Evolutionary conservation across 2,113 vertebrate genomes (phyloP).

Genomic region (Bufo gargarizans): DNA sequence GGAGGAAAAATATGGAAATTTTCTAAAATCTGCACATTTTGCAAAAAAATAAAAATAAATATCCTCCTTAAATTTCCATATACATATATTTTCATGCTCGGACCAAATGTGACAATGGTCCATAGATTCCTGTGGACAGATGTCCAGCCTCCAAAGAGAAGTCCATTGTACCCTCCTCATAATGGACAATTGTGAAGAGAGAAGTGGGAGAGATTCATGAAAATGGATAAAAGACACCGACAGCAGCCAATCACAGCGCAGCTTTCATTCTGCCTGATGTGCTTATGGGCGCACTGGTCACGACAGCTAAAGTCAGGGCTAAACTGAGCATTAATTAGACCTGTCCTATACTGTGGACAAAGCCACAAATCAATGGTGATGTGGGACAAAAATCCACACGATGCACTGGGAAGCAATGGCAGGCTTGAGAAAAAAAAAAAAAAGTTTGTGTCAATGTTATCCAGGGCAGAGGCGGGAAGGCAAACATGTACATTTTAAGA

Average conservation of each 20-base stretch:
- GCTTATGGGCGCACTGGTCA: too few relatives aligned
- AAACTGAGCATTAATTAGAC: neutral
- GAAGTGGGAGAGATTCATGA: too few relatives aligned
- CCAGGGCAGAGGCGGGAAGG: neutral
- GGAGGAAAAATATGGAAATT: neutral
- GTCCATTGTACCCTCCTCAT: neutral
- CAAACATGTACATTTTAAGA: neutral
- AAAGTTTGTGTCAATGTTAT: neutral
- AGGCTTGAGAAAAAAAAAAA: neutral
- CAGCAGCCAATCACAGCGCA: too few relatives aligned
- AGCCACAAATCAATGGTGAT: neutral
- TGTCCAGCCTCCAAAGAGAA: slow-evolving; percentile 14
- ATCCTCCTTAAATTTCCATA: neutral
- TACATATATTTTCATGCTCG: neutral
- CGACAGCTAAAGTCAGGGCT: neutral
- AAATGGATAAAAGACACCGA: too few relatives aligned
- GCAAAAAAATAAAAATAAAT: neutral
- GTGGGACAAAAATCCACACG: neutral
- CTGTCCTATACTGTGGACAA: neutral
- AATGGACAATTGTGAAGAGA: slow-evolving; percentile 13
- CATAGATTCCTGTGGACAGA: neutral
- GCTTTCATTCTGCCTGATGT: too few relatives aligned
- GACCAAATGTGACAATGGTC: neutral
- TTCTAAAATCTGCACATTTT: neutral
- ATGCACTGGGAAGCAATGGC: neutral